phyloP scores from a whole-genome alignment of 1,140 invertebrate genomes.

The Neodiprion lecontei region DNA sequence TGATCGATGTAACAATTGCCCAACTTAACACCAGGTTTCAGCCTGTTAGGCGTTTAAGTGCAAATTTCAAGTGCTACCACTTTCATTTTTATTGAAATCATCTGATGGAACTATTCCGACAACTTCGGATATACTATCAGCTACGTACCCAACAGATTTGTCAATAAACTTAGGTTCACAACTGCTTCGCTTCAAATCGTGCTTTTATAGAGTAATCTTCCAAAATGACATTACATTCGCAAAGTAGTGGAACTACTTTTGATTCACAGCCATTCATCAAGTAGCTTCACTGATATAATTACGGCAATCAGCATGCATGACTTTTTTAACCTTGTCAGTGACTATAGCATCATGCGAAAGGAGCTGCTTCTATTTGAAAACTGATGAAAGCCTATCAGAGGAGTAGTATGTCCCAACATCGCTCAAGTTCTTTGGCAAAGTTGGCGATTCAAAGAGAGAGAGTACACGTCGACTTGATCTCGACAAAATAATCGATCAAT shows the following conservation, averaged over 20 bases:
- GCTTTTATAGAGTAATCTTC: not conserved
- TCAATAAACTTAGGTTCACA: not conserved
- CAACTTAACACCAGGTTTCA: not conserved
- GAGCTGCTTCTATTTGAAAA: not conserved
- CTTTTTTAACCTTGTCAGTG: not conserved
- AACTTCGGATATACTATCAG: not conserved
- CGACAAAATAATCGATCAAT: not conserved
- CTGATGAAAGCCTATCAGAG: not conserved
- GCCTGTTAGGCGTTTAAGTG: not conserved
- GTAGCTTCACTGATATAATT: not conserved
- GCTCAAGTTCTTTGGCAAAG: not conserved
- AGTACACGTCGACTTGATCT: not conserved
- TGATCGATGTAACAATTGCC: not conserved
- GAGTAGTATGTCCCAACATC: conserved; percentile 1
- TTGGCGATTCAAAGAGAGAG: not conserved
- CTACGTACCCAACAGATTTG: not conserved
- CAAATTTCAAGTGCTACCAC: not conserved
- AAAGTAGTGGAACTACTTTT: not conserved
- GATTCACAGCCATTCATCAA: not conserved
- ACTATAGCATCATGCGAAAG: conserved; percentile 1
- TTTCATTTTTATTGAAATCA: not conserved
- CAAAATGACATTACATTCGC: not conserved
- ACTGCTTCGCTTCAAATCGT: not conserved
- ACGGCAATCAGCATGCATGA: not conserved
- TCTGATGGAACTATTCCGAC: not conserved